These are phyloP conservation scores for Macrochelys suwanniensis DNA, from an alignment of 2,797 vertebrate genomes.

Conservation along the genomic window DNA sequence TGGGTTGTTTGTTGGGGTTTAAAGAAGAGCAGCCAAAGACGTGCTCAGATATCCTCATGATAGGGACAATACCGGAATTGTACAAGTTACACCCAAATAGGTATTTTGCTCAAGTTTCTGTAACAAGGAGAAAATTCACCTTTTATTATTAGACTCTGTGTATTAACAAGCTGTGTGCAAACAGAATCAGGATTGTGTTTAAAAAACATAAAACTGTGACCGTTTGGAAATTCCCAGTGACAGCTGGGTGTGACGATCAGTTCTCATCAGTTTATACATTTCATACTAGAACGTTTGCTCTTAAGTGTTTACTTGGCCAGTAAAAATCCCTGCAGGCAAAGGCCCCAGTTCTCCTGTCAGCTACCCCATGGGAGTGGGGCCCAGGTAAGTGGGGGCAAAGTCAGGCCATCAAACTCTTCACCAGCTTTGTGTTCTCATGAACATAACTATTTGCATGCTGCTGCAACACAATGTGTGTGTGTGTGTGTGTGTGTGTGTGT, in stretches of 20 bases:
- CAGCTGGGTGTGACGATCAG: slow-evolving; percentile 60
- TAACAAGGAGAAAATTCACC: slow-evolving; percentile 15
- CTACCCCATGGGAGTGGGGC: slow-evolving; percentile 66
- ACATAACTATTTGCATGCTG: slow-evolving; percentile 13
- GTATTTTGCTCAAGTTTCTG: neutral
- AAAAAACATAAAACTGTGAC: slow-evolving; percentile 16
- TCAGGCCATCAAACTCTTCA: neutral
- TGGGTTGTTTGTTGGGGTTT: neutral
- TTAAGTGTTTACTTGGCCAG: slow-evolving; percentile 53
- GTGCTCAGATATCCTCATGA: neutral
- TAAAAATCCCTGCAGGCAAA: slow-evolving; percentile 68
- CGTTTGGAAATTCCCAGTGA: slow-evolving; percentile 56
- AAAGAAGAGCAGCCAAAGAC: neutral
- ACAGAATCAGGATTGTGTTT: slow-evolving; percentile 4
- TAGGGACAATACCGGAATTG: neutral
- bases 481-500: slow-evolving; percentile 51
- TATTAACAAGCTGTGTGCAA: neutral
- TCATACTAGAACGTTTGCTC: slow-evolving; percentile 66
- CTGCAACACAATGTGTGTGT: neutral
- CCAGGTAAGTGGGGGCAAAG: slow-evolving; percentile 38
- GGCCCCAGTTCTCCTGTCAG: slow-evolving; percentile 49
- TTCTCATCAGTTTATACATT: slow-evolving; percentile 67
- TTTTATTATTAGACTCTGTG: slow-evolving; percentile 20
- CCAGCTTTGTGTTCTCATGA: neutral
- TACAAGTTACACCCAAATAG: neutral